phyloP scores from a whole-genome alignment of 1,140 invertebrate species.

The Tetranychus urticae region DNA sequence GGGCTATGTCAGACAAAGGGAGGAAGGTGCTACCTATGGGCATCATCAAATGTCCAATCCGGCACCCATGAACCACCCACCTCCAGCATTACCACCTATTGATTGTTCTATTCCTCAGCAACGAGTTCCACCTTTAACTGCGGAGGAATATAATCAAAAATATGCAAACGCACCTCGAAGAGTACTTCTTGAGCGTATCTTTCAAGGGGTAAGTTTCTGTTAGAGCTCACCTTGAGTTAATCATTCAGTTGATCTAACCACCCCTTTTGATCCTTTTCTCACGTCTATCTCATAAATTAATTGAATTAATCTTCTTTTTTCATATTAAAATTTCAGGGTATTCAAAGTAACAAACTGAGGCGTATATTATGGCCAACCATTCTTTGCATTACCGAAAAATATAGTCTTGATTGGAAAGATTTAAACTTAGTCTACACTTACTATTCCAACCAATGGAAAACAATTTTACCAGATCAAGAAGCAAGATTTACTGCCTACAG shows the following conservation, averaged over 20 bases:
- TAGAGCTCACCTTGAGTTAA: too few relatives aligned
- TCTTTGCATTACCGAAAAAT: constrained; percentile 2
- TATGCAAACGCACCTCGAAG: background rate
- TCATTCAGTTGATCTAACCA: too few relatives aligned
- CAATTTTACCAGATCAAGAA: constrained; percentile 64
- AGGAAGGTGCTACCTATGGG: background rate
- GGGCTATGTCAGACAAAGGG: background rate
- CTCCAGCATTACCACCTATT: constrained; percentile 8
- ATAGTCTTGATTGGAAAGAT: constrained; percentile 3
- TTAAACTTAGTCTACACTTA: background rate
- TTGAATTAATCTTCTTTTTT: too few relatives aligned
- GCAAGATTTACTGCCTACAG: constrained; percentile 60
- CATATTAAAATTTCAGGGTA: constrained; percentile 1
- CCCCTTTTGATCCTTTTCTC: background rate
- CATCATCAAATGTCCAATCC: background rate
- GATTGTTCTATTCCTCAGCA: constrained; percentile 1
- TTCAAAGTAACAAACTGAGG: constrained; percentile 2
- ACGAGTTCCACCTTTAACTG: constrained; percentile 3
- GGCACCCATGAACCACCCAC: background rate
- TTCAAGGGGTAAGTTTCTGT: constrained; percentile 4
- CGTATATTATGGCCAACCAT: constrained; percentile 6
- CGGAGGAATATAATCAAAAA: constrained; percentile 2
- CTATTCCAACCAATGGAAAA: constrained; percentile 50
- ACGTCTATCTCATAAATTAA: too few relatives aligned
- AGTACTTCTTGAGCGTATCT: constrained; percentile 3